Conservation (phyloP, 2,113 vertebrate species). For the Nycticebus coucang region DNA sequence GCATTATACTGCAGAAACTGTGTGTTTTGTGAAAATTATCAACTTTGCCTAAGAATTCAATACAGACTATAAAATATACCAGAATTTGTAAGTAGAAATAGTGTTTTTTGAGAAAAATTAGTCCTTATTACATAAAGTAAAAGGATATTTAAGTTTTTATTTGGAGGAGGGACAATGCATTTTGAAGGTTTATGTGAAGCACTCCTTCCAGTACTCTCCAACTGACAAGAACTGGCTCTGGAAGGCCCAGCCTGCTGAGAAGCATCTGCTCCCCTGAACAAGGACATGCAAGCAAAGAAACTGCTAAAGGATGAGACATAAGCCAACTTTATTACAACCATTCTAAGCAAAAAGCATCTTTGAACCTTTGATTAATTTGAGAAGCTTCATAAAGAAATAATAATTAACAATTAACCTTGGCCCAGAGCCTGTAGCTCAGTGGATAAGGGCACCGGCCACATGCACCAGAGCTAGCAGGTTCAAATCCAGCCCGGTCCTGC, state of each 20-base stretch:
- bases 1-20: conserved; percentile 46
- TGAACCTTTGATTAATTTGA: conserved; percentile 30
- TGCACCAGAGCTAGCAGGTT: no score
- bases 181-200: conserved; percentile 27
- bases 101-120: background rate
- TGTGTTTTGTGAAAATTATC: conserved; percentile 11
- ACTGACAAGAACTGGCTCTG: background rate
- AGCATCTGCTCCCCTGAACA: background rate
- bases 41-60: conserved; percentile 49
- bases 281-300: background rate
- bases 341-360: background rate
- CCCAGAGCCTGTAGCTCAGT: no score
- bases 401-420: background rate
- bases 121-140: conserved; percentile 27
- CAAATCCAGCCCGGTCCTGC: no score
- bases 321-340: conserved; percentile 9
- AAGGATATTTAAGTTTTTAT: conserved; percentile 2
- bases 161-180: background rate
- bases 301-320: background rate
- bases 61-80: background rate
- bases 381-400: conserved; percentile 7
- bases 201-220: background rate
- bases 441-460: no score
- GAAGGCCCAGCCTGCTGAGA: conserved; percentile 25
- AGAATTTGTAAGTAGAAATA: conserved; percentile 18